These are phyloP conservation scores for Hylia prasina DNA, from an alignment of 2,113 vertebrate genomes.

Conservation along the genomic window DNA sequence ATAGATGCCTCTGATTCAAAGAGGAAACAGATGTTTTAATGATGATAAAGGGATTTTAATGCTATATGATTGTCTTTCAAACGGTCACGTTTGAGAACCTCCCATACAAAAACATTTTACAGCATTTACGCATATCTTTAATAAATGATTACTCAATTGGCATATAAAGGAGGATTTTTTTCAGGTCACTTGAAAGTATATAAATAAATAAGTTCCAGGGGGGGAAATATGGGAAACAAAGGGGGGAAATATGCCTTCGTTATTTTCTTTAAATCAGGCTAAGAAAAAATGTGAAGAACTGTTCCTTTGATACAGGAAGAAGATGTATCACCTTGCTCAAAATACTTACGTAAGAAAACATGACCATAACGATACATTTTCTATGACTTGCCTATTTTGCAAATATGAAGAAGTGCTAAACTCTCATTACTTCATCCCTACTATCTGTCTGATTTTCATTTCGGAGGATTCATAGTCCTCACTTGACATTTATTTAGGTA, in stretches of 20 bases:
- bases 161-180: background rate
- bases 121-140: background rate
- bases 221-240: background rate
- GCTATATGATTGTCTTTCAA: background rate
- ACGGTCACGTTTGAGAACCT: background rate
- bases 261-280: background rate
- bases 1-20: background rate
- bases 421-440: slow-evolving; percentile 19
- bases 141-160: background rate
- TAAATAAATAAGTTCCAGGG: background rate
- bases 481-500: background rate
- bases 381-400: background rate
- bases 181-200: background rate
- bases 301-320: background rate
- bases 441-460: background rate
- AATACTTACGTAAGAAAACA: background rate
- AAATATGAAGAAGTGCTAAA: background rate
- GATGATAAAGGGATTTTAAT: background rate
- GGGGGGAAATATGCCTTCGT: background rate
- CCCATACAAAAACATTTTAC: background rate
- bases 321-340: background rate
- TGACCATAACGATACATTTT: background rate
- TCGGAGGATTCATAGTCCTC: background rate
- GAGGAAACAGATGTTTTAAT: background rate
- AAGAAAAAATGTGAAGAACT: background rate